A percentile compares a stretch with the other conserved stretches of the same genome.
Conservation (phyloP, 2,888 invertebrate genomes). For the Cephus nigrinus region DNA sequence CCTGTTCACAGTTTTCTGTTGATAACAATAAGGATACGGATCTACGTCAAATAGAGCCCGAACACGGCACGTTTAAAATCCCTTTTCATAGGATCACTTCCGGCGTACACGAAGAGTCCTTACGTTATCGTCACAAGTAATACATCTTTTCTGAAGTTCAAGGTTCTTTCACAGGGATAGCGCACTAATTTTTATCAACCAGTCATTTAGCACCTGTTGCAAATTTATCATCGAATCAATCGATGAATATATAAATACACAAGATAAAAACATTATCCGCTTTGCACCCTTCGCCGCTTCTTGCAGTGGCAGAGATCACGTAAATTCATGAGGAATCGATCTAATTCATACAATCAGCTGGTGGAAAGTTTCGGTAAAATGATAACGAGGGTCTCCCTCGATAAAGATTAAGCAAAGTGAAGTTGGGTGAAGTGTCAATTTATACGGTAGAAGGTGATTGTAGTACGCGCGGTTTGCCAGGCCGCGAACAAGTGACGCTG, state of each 20-base stretch:
- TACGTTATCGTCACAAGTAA: background rate
- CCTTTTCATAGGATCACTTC: background rate
- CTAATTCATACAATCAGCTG: too few species aligned
- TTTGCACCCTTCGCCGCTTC: background rate
- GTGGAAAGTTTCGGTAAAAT: background rate
- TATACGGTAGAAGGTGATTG: background rate
- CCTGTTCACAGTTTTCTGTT: background rate
- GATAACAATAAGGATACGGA: background rate
- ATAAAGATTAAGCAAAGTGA: background rate
- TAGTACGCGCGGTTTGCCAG: constrained; percentile 34
- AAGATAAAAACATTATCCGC: background rate
- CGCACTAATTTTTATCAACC: background rate
- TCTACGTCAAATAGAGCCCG: background rate
- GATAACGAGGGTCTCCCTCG: background rate
- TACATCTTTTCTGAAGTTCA: background rate
- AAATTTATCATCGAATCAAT: background rate
- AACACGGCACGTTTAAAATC: background rate
- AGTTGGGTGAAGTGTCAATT: background rate
- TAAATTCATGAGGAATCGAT: background rate
- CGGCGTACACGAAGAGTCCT: background rate
- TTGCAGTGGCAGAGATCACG: background rate
- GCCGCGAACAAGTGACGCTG: constrained; percentile 45
- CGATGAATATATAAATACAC: background rate
- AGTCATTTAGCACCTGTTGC: background rate
- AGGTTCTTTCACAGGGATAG: background rate